Percentiles rank a stretch among this genome's conserved stretches.
Evolutionary conservation across 2,888 invertebrate genomes (phyloP).

Genomic region (Dicycla oo): DNA sequence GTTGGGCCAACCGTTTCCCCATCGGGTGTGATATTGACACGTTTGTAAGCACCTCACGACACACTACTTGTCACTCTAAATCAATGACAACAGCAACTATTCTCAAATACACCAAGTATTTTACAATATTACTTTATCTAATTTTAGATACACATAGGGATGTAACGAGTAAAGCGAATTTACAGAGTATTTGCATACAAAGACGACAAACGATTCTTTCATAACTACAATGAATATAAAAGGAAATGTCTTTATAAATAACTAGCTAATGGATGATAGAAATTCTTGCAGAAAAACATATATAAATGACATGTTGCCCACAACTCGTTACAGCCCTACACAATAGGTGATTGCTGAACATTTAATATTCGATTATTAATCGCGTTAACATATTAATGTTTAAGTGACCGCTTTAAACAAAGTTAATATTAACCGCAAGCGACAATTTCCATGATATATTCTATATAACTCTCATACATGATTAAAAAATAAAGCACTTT

Average conservation of each 20-base stretch:
- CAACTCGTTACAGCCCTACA: conserved; percentile 59
- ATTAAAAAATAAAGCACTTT: conserved; percentile 83
- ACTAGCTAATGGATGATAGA: conserved; percentile 47
- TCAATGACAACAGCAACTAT: conserved; percentile 65
- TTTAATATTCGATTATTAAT: conserved; percentile 63
- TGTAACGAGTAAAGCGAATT: conserved; percentile 51
- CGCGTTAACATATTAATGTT: conserved; percentile 61
- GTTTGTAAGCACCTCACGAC: conserved; percentile 52
- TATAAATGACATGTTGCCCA: conserved; percentile 10
- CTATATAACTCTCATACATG: conserved; percentile 75
- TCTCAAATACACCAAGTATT: conserved; percentile 68
- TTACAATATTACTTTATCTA: conserved; percentile 71
- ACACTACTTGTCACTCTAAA: conserved; percentile 66
- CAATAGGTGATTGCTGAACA: conserved; percentile 62
- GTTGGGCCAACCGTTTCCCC: neutral
- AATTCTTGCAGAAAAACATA: conserved; percentile 16
- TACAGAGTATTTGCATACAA: conserved; percentile 26
- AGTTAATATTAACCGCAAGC: conserved; percentile 71
- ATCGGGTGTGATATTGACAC: conserved; percentile 32
- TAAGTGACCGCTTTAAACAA: conserved; percentile 62
- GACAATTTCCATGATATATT: conserved; percentile 65
- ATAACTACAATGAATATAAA: conserved; percentile 24
- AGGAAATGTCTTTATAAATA: conserved; percentile 55
- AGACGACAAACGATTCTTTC: conserved; percentile 21
- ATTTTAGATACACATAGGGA: conserved; percentile 54